Percentiles rank a stretch among this genome's conserved stretches.
phyloP scores from a whole-genome alignment of 64 coral and sea anemone genomes.

The Catalaphyllia jardinei region DNA sequence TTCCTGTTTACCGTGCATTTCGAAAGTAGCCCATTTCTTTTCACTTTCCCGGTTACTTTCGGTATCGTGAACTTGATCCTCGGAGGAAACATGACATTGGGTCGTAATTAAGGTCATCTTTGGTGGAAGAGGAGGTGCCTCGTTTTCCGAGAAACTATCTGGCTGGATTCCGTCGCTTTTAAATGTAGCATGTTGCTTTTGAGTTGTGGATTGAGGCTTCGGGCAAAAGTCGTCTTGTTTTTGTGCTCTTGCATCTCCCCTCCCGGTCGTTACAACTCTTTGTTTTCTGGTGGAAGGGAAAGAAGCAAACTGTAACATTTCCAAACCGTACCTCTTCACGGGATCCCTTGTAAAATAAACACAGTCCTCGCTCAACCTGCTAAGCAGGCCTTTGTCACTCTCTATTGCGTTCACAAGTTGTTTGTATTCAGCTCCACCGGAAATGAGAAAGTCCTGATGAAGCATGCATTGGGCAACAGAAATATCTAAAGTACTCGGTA shows the following conservation, averaged over 20 bases:
- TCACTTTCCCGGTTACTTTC: slow-evolving; percentile 25
- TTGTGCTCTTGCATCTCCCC: neutral
- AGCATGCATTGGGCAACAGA: neutral
- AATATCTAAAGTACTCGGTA: slow-evolving; percentile 30
- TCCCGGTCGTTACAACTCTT: neutral
- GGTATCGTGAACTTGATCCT: neutral
- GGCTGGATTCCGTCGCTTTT: neutral
- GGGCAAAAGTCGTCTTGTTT: neutral
- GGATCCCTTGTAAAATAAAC: slow-evolving; percentile 22
- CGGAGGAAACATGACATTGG: neutral
- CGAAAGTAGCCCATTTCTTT: neutral
- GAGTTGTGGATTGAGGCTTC: neutral
- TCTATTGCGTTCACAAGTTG: neutral
- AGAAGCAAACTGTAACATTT: neutral
- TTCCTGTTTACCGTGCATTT: neutral
- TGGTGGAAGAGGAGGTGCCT: neutral
- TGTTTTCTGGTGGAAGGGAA: neutral
- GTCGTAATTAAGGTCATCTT: neutral
- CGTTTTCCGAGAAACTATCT: neutral
- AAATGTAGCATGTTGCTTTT: neutral
- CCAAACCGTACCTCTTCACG: neutral
- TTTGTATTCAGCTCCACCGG: neutral
- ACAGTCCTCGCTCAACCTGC: neutral
- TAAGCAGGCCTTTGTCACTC: neutral
- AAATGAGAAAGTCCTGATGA: neutral